Conservation (phyloP, 2,888 invertebrate genomes). For the Erynnis tages region DNA sequence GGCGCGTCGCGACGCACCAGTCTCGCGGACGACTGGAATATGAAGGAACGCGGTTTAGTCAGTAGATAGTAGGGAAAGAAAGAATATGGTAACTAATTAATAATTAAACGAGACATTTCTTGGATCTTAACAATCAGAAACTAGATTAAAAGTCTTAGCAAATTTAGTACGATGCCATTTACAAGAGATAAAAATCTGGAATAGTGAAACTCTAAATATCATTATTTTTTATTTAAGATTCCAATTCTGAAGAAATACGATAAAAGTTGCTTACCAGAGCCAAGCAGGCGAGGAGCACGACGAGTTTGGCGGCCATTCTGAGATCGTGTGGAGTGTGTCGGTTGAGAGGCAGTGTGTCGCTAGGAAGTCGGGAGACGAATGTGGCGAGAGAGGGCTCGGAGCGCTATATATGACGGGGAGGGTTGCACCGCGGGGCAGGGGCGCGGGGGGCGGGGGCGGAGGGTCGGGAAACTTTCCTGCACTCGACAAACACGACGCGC, state of each 20-base stretch:
- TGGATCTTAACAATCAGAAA: no score
- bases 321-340: conserved; percentile 21
- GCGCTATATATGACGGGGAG: conserved; percentile 40
- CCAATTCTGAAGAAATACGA: background rate
- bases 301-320: conserved; percentile 58
- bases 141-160: no score
- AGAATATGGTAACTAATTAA: no score
- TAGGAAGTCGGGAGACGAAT: conserved; percentile 47
- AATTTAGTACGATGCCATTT: no score
- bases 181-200: no score
- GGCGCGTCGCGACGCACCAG: conserved; percentile 57
- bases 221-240: no score
- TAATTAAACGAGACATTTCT: no score
- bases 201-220: no score
- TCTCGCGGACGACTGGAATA: conserved; percentile 53
- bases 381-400: conserved; percentile 35
- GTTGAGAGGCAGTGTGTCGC: conserved; percentile 32
- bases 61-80: no score
- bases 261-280: conserved; percentile 58
- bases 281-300: conserved; percentile 57
- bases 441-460: conserved; percentile 22
- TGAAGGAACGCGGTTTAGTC: no score
- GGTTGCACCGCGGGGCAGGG: conserved; percentile 14
- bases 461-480: conserved; percentile 37
- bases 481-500: conserved; percentile 34